A percentile compares a stretch with the other conserved stretches of the same genome.
Conservation (phyloP, 2,888 invertebrate genomes). For the Phengaris alcon region DNA sequence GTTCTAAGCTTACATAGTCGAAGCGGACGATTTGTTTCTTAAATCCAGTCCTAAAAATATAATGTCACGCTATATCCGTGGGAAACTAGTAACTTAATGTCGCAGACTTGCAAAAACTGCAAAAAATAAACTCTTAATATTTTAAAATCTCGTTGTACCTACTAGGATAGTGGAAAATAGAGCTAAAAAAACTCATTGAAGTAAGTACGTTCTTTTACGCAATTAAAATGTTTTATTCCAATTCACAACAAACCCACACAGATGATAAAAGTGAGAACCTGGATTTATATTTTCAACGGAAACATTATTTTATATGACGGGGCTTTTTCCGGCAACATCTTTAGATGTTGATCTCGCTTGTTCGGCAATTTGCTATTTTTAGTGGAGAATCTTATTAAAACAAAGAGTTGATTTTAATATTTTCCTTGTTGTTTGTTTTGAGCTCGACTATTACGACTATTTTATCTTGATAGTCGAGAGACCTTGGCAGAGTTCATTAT, state of each 20-base stretch:
- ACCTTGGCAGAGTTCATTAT: slow-evolving; percentile 3
- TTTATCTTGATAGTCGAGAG: neutral
- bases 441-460: too few relatives aligned
- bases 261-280: slow-evolving; percentile 2
- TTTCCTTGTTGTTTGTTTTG: too few relatives aligned
- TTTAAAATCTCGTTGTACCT: too few relatives aligned
- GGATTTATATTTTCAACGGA: slow-evolving; percentile 8
- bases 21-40: neutral
- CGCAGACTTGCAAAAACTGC: neutral
- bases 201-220: neutral
- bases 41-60: neutral
- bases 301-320: neutral
- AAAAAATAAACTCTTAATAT: neutral
- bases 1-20: too few relatives aligned
- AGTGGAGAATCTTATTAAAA: neutral
- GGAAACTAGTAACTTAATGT: neutral
- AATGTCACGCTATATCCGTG: neutral
- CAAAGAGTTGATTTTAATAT: too few relatives aligned
- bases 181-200: neutral
- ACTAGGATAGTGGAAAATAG: neutral
- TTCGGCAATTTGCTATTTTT: neutral
- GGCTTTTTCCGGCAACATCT: neutral
- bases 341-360: neutral
- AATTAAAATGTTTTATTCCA: neutral
- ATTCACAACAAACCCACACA: neutral